These are phyloP conservation scores for Tachuris rubrigastra DNA, from an alignment of 2,113 vertebrate species.

Conservation along the genomic window DNA sequence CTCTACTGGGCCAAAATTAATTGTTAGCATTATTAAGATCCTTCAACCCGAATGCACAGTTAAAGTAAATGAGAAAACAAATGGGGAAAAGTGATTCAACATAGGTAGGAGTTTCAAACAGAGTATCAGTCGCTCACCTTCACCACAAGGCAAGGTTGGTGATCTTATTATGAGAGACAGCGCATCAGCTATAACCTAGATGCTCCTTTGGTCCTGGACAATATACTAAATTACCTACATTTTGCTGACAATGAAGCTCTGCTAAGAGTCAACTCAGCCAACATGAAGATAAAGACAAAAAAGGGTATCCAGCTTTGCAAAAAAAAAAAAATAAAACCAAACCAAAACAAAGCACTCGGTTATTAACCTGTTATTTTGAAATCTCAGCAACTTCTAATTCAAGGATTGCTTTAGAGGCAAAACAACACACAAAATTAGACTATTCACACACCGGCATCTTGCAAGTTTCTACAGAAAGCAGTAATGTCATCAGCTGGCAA, in stretches of 20 bases:
- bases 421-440: background rate
- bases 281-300: background rate
- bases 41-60: background rate
- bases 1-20: background rate
- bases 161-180: background rate
- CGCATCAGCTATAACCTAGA: background rate
- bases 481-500: background rate
- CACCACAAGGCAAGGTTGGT: background rate
- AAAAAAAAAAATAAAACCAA: background rate
- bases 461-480: background rate
- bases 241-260: background rate
- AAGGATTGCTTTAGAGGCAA: background rate
- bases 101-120: background rate
- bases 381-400: background rate
- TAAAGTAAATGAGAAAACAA: background rate
- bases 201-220: background rate
- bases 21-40: background rate
- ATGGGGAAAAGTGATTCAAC: background rate
- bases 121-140: background rate
- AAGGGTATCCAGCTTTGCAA: background rate
- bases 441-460: background rate
- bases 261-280: background rate
- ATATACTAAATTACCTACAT: background rate
- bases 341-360: too few relatives aligned
- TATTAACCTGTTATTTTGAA: background rate